Conservation (phyloP, 2,888 invertebrate species). For the Sacculina carcini region DNA sequence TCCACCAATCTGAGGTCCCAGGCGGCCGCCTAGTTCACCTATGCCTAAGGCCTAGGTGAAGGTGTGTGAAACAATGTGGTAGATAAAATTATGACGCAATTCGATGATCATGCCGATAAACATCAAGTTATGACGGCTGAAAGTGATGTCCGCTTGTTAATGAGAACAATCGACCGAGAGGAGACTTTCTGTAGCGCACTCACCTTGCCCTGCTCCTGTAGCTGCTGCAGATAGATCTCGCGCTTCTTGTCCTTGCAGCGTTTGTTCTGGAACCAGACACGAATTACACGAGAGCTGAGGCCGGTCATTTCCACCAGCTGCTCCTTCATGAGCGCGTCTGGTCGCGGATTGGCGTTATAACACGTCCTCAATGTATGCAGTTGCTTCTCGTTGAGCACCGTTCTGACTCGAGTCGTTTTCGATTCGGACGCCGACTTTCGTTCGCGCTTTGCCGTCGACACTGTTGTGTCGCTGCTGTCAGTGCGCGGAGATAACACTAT, state of each 20-base stretch:
- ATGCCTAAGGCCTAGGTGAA: too few relatives aligned
- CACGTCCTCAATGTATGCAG: conserved; percentile 77
- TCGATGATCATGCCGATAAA: too few relatives aligned
- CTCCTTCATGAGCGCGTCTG: conserved; percentile 97
- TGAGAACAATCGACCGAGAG: too few relatives aligned
- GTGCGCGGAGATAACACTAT: not conserved
- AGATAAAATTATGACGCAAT: too few relatives aligned
- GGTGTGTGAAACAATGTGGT: too few relatives aligned
- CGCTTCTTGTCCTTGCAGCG: conserved; percentile 93
- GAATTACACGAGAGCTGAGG: conserved; percentile 82
- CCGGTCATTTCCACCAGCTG: conserved; percentile 97
- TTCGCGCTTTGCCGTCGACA: conserved; percentile 13
- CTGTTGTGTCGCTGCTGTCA: not conserved
- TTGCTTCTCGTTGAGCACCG: conserved; percentile 95
- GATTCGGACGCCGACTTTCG: conserved; percentile 30
- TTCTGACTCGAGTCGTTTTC: conserved; percentile 92
- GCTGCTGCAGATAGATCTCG: conserved; percentile 84
- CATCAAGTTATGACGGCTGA: too few relatives aligned
- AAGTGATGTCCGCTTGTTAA: too few relatives aligned
- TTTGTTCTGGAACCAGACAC: conserved; percentile 99
- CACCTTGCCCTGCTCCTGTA: conserved; percentile 95
- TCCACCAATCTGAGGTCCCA: too few relatives aligned
- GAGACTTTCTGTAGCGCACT: conserved; percentile 15
- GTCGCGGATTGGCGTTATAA: conserved; percentile 89
- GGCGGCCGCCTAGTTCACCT: too few relatives aligned